Evolutionary conservation across 2,888 invertebrate species (phyloP).

Genomic region (Cabera pusaria): DNA sequence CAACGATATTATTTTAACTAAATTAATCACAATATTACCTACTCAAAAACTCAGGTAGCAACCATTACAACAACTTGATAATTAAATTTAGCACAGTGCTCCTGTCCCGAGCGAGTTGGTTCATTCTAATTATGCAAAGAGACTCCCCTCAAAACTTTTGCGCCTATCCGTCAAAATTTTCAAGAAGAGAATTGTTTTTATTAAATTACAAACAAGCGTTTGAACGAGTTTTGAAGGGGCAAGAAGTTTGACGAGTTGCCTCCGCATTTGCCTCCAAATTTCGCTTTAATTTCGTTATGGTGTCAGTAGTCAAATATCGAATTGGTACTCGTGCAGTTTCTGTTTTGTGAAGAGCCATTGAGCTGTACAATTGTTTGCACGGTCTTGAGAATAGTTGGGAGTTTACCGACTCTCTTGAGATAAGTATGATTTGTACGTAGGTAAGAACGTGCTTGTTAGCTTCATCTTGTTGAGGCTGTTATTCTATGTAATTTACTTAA

Average conservation of each 20-base stretch:
- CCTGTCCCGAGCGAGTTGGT: constrained; percentile 27
- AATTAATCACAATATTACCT: no score
- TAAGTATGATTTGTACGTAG: no score
- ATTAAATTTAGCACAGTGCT: constrained; percentile 33
- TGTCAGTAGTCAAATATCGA: constrained; percentile 21
- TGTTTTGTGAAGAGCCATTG: constrained; percentile 1
- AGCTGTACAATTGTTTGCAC: constrained; percentile 4
- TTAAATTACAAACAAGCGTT: constrained; percentile 31
- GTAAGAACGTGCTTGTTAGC: no score
- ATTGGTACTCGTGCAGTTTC: constrained; percentile 12
- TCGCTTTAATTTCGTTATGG: constrained; percentile 14
- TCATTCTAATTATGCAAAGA: constrained; percentile 67
- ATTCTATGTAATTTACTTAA: no score
- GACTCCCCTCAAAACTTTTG: constrained; percentile 55
- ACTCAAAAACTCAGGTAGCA: constrained; percentile 9
- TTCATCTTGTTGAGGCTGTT: no score
- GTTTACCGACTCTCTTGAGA: constrained; percentile 2
- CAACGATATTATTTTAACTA: no score
- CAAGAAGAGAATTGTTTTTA: constrained; percentile 37
- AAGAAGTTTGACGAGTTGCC: constrained; percentile 8
- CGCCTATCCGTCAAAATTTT: constrained; percentile 56
- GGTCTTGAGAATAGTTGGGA: constrained; percentile 8
- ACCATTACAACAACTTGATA: constrained; percentile 26
- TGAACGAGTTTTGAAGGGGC: constrained; percentile 18
- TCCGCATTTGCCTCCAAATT: constrained; percentile 11